Evolutionary conservation across 2,888 invertebrate genomes (phyloP).

Genomic region (Ptilodon capucinus): DNA sequence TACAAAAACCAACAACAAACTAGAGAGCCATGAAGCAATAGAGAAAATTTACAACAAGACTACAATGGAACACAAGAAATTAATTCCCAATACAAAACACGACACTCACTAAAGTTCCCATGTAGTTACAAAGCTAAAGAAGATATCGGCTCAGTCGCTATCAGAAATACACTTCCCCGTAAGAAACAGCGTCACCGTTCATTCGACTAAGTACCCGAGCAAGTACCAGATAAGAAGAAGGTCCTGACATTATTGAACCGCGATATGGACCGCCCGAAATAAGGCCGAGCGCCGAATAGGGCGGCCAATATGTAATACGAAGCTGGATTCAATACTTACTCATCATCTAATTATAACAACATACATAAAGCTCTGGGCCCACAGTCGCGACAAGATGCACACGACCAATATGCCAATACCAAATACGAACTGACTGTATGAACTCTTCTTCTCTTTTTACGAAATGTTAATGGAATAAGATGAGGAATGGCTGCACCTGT

Average conservation of each 20-base stretch:
- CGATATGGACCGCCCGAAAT: conserved; percentile 22
- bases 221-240: conserved; percentile 16
- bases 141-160: background rate
- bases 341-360: background rate
- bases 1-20: too few relatives aligned
- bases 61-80: background rate
- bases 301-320: background rate
- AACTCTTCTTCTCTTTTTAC: too few relatives aligned
- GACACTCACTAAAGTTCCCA: background rate
- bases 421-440: too few relatives aligned
- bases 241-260: conserved; percentile 25
- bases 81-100: background rate
- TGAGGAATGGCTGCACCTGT: too few relatives aligned
- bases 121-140: background rate
- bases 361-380: too few relatives aligned
- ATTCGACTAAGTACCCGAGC: conserved; percentile 6
- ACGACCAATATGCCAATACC: too few relatives aligned
- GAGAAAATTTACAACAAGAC: background rate
- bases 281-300: conserved; percentile 10
- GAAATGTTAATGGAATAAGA: too few relatives aligned
- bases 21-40: too few relatives aligned
- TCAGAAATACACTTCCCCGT: background rate
- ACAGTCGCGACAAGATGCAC: too few relatives aligned
- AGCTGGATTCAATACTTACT: background rate
- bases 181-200: conserved; percentile 25